phyloP scores from a whole-genome alignment of 2,113 vertebrate species.

The Brienomyrus longianalis region DNA sequence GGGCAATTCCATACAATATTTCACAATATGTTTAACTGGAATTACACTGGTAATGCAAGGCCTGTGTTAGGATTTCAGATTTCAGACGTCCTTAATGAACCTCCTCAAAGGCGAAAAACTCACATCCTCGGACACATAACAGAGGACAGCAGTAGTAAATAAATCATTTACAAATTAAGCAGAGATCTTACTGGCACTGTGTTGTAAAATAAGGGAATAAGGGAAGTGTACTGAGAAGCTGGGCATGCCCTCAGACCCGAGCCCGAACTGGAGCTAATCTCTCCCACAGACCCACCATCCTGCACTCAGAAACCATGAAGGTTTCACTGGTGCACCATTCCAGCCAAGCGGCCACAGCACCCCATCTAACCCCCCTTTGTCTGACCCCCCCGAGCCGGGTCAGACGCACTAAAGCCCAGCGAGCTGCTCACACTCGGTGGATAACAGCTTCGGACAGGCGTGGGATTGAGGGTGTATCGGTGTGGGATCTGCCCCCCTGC shows the following conservation, averaged over 20 bases:
- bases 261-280: slow-evolving; percentile 26
- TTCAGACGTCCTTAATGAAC: neutral
- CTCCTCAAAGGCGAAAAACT: neutral
- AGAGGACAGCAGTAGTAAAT: neutral
- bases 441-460: slow-evolving; percentile 96
- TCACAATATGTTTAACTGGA: neutral
- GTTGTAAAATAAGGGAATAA: neutral
- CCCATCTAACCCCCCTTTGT: slow-evolving; percentile 41
- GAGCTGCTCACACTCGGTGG: slow-evolving; percentile 72
- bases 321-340: slow-evolving; percentile 27
- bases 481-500: slow-evolving; percentile 78
- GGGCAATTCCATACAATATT: neutral
- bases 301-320: slow-evolving; percentile 20
- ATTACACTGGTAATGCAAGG: neutral
- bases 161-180: neutral
- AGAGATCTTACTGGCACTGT: neutral
- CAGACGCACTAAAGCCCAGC: slow-evolving; percentile 73
- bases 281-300: neutral
- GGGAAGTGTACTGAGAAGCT: neutral
- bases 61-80: neutral
- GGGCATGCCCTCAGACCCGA: slow-evolving; percentile 23
- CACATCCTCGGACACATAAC: neutral
- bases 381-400: slow-evolving; percentile 50
- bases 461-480: slow-evolving; percentile 82
- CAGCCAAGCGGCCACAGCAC: slow-evolving; percentile 15